Conservation (phyloP, 2,113 vertebrate genomes). For the Arothron firmamentum region DNA sequence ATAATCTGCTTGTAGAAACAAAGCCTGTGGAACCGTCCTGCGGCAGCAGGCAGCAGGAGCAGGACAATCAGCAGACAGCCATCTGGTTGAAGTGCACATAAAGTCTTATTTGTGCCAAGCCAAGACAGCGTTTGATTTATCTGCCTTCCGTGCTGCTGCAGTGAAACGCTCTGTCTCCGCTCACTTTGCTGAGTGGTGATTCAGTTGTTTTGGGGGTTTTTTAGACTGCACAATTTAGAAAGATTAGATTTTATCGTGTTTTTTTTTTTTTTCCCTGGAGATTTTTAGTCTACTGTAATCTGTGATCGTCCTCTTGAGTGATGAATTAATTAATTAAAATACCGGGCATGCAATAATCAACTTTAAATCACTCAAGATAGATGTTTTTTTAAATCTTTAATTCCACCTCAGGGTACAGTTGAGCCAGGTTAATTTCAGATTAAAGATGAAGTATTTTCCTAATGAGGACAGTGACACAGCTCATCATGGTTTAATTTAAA, state of each 20-base stretch:
- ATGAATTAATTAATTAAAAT: no score
- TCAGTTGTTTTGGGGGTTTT: background rate
- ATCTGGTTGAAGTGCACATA: constrained; percentile 19
- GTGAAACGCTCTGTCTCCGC: constrained; percentile 36
- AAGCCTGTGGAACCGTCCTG: background rate
- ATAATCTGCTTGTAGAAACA: no score
- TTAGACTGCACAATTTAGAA: no score
- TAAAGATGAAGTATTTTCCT: no score
- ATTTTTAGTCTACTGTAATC: background rate
- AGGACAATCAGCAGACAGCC: background rate
- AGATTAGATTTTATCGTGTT: background rate
- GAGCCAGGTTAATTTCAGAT: no score
- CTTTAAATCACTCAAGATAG: no score
- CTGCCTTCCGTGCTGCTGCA: constrained; percentile 15
- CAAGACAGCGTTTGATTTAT: constrained; percentile 32
- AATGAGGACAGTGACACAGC: no score
- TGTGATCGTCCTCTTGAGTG: background rate
- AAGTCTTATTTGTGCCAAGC: constrained; percentile 29
- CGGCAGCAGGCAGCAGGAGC: background rate
- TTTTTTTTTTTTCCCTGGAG: constrained; percentile 14
- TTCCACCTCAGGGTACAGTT: no score
- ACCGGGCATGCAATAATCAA: no score
- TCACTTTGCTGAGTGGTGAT: constrained; percentile 21
- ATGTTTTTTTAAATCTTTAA: no score
- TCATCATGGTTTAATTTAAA: no score